phyloP scores from a whole-genome alignment of 1,140 invertebrate species.

The Euglossa dilemma region DNA sequence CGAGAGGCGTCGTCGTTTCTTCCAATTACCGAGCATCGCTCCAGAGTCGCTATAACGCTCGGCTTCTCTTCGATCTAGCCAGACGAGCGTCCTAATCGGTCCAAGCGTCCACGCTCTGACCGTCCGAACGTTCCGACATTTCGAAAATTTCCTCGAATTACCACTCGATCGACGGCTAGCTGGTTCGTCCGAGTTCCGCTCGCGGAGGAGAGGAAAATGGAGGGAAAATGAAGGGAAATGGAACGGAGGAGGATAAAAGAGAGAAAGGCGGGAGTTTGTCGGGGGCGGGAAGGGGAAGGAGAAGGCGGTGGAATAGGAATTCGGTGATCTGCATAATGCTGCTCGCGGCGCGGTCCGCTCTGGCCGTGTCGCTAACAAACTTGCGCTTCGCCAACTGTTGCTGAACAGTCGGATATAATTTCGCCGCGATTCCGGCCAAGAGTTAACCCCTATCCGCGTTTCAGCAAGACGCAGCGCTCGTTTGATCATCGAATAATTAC shows the following conservation, averaged over 20 bases:
- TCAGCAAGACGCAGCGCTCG: constrained; percentile 24
- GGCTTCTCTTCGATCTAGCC: background rate
- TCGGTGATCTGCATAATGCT: constrained; percentile 64
- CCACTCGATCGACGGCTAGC: too few species aligned
- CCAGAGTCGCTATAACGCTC: constrained; percentile 28
- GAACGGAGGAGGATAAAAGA: background rate
- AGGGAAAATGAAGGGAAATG: background rate
- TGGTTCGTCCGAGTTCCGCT: too few species aligned
- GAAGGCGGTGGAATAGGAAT: constrained; percentile 57
- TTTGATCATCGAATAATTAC: constrained; percentile 40
- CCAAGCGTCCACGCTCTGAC: too few species aligned
- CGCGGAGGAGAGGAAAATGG: too few species aligned
- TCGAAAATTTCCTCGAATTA: too few species aligned
- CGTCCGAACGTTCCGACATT: constrained; percentile 11
- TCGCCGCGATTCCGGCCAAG: background rate
- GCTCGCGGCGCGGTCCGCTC: constrained; percentile 37
- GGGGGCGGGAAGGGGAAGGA: too few species aligned
- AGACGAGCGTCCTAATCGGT: constrained; percentile 34
- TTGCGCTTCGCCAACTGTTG: constrained; percentile 56
- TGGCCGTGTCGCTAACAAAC: constrained; percentile 59
- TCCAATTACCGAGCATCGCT: constrained; percentile 45
- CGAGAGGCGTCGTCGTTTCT: constrained; percentile 30
- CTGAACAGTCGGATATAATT: constrained; percentile 17
- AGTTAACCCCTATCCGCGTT: constrained; percentile 4
- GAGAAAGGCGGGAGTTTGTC: background rate